Base-by-base conservation (phyloP, 2,113 vertebrate genomes). In the Halcyon senegalensis region DNA sequence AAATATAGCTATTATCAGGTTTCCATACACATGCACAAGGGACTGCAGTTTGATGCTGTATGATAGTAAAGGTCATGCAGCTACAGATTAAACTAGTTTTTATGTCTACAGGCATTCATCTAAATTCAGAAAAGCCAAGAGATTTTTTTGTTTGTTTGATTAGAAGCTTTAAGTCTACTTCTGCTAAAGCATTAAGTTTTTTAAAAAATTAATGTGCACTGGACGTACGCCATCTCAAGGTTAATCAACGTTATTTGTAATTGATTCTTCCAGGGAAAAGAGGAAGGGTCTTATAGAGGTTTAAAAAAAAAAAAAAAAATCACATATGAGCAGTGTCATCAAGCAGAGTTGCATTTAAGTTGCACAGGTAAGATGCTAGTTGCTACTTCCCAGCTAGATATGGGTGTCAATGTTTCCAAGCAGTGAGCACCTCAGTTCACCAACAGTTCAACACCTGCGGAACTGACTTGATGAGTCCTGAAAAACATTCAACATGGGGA, bases 371-470 rank as follows among this genome's bases (percentile, higher is more conserved):
- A 43, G 11, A 11, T 1, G 18, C 1, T 1, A n/a, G 28, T 28
- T 51, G 16, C 17, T 31, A 30, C 8, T 5, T 55, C 43, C 19
- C 51, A 55, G 18, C 13, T 4, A 35, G 31, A 13, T 19, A 20
- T 1, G 2, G 7, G 8, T 12, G 4, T 16, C 41, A 35, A 0
- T 8, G 19, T 7, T 83, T 75, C 66, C 4, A 25, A 43, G 35
- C n/a, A 7, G 19, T 16, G 16, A 87, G 16, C 23, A 67, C n/a
- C 12, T 19, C 74, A 63, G 39, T 43, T 79, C 46, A 68, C 48
- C 27, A 23, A 6, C 30, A 50, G 10, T n/a, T 56, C 12, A 69
- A 24, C 16, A 53, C 19, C 46, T 35, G 3, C 10, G 19, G 41
- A 58, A 58, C 35, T 11, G n/a, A 55, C 23, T 19, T 24, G 28